Conservation (phyloP, 2,797 vertebrate species). For the Dipus sagitta region DNA sequence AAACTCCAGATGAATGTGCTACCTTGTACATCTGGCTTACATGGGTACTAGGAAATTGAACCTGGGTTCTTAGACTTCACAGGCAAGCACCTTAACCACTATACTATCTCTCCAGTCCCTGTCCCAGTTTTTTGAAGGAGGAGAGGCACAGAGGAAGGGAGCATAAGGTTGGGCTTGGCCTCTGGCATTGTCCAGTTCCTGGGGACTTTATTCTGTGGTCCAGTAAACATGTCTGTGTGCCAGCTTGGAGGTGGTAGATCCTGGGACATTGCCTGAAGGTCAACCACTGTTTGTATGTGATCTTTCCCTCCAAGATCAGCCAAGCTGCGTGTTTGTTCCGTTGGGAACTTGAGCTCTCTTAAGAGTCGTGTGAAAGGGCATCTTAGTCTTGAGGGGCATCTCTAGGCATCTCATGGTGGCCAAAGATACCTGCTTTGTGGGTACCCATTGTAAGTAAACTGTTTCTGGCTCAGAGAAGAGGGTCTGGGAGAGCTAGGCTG, state of each 20-base stretch:
- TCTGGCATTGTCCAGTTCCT: neutral
- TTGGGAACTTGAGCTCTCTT: constrained; percentile 38
- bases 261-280: constrained; percentile 26
- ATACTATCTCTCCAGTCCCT: too few relatives aligned
- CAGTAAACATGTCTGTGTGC: constrained; percentile 40
- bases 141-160: neutral
- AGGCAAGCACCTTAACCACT: too few relatives aligned
- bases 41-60: too few relatives aligned
- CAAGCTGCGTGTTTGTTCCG: neutral
- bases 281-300: neutral
- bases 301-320: constrained; percentile 15
- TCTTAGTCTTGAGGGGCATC: neutral
- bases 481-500: neutral
- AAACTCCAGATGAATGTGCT: too few relatives aligned
- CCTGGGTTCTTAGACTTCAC: too few relatives aligned
- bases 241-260: neutral
- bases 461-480: neutral
- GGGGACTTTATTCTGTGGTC: constrained; percentile 51
- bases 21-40: too few relatives aligned
- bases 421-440: neutral
- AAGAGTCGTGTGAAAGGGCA: constrained; percentile 32
- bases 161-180: neutral
- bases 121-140: neutral
- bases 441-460: neutral
- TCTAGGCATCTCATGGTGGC: neutral